A percentile compares a stretch with the other conserved stretches of the same genome.
Conservation (phyloP, 2,113 vertebrate genomes). For the Daboia siamensis region DNA sequence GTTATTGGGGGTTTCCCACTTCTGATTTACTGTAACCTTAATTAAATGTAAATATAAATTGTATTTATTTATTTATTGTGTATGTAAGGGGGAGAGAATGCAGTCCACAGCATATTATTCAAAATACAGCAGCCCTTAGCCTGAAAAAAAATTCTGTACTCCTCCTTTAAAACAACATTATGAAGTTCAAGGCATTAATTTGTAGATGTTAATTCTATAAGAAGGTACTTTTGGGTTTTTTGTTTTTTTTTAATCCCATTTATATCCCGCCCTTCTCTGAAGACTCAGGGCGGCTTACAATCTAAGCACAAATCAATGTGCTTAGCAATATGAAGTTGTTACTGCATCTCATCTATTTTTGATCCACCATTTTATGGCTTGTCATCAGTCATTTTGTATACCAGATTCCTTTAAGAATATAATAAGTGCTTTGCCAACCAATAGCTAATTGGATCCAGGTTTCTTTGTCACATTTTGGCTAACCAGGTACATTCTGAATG, state of each 20-base stretch:
- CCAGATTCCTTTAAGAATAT: background rate
- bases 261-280: too few species aligned
- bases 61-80: background rate
- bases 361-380: background rate
- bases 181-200: background rate
- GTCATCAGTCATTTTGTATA: constrained; percentile 5
- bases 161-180: background rate
- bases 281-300: too few species aligned
- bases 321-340: constrained; percentile 4
- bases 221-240: background rate
- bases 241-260: too few species aligned
- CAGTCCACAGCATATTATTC: background rate
- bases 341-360: constrained; percentile 7
- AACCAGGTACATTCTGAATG: background rate
- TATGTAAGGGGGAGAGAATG: background rate
- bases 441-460: background rate
- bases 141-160: background rate
- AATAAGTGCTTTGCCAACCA: background rate
- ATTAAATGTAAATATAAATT: background rate
- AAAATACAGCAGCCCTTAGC: background rate
- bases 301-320: too few species aligned
- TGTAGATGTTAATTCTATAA: background rate
- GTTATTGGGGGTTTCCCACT: background rate
- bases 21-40: background rate
- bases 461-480: background rate